Base-by-base conservation (phyloP, 2,113 vertebrate species). In the Lophotis ruficrista region DNA sequence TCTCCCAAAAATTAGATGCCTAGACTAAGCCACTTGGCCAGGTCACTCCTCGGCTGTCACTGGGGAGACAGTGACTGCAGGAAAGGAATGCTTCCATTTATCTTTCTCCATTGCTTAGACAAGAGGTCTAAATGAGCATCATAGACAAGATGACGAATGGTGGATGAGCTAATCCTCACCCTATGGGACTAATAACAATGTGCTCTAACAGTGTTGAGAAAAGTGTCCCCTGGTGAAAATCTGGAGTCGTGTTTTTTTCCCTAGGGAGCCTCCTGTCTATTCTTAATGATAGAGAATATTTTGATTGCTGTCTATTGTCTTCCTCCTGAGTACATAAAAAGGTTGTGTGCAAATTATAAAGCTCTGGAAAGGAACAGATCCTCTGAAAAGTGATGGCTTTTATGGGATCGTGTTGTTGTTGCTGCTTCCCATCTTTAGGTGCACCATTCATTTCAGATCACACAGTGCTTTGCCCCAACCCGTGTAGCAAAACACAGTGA, bases 221-320 rank as follows among this genome's bases (percentile, higher is more conserved):
- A 94, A 94, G 58, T 50, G 61, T 92, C 69, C 73, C 91, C 41
- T 76, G 47, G 73, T 92, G 61, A 84, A 95, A 95, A 93, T 72
- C 53, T 79, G 77, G 64, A 89, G 30, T 64, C 35, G 31, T 1
- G 4, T 6, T 14, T 94, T 69, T 89, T 70, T 25, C 66, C 30
- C 35, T 65, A 47, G 57, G 77, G 78, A 93, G 10, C 16, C 28
- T 79, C 65, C 41, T 87, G 24, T 84, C 65, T 91, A 14, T 79
- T 89, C 24, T 75, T 94, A 79, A 76, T 79, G 48, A 31, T 15
- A 84, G 41, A 33, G 51, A 84, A 37, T 43, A 25, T 35, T 77
- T 76, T 66, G 48, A 69, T 79, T 72, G 57, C 24, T 82, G 53
- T 31, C 69, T 96, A 20, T 57, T 91, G 33, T 80, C 87, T 91